These are phyloP conservation scores for Augiades crinisus DNA, from an alignment of 2,888 invertebrate species.

Conservation along the genomic window DNA sequence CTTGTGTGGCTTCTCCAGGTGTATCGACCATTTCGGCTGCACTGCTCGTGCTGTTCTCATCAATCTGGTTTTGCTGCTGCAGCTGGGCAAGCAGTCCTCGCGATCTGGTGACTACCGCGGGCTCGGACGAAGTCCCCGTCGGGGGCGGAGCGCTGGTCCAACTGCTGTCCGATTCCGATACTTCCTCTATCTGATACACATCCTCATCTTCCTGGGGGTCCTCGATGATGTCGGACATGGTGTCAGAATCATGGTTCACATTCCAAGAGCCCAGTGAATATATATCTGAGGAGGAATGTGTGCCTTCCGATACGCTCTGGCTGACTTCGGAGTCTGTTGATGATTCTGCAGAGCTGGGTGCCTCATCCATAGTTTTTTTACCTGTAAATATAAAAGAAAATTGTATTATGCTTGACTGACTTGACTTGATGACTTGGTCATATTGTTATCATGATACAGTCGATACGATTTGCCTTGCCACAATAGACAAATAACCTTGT, in stretches of 20 bases:
- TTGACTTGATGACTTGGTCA: too few relatives aligned
- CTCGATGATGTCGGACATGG: not conserved
- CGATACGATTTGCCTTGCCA: too few relatives aligned
- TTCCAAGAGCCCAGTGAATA: not conserved
- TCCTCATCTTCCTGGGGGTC: not conserved
- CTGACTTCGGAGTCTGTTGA: not conserved
- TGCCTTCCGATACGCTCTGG: not conserved
- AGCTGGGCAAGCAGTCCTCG: too few relatives aligned
- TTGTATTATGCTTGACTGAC: too few relatives aligned
- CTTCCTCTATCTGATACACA: not conserved
- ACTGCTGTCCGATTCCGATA: not conserved
- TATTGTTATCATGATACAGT: too few relatives aligned
- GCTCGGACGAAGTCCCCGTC: not conserved
- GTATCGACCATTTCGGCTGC: not conserved
- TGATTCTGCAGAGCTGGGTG: not conserved
- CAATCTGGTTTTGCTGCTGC: too few relatives aligned
- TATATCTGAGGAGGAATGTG: not conserved
- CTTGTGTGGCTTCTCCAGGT: not conserved
- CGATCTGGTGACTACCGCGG: not conserved
- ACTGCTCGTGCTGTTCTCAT: not conserved
- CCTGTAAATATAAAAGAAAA: not conserved
- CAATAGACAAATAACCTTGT: too few relatives aligned
- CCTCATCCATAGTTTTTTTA: conserved; percentile 1
- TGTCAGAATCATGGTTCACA: not conserved
- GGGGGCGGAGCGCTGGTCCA: not conserved